Conservation (phyloP, 2,888 invertebrate genomes). For the Apodemia mormo region DNA sequence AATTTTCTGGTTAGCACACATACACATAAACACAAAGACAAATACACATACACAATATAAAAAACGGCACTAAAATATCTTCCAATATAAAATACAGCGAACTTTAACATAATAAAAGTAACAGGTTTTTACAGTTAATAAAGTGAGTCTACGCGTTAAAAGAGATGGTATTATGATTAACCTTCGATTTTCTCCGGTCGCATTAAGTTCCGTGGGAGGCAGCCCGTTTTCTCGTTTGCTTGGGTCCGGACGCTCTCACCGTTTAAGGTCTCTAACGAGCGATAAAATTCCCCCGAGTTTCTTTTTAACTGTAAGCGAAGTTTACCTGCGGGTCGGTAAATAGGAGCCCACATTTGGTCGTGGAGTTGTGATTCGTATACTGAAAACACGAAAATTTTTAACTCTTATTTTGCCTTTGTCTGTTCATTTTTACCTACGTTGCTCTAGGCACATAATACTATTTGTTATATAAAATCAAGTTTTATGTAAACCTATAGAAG, state of each 20-base stretch:
- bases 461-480: no score
- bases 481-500: no score
- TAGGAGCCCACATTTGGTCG: slow-evolving; percentile 71
- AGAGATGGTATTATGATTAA: slow-evolving; percentile 6
- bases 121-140: slow-evolving; percentile 16
- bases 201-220: slow-evolving; percentile 7
- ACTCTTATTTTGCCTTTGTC: no score
- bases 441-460: no score
- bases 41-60: no score
- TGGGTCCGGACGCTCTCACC: slow-evolving; percentile 9
- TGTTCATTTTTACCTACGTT: no score
- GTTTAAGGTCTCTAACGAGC: slow-evolving; percentile 73
- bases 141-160: background rate
- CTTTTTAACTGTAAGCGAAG: slow-evolving; percentile 73
- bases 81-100: no score
- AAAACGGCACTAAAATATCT: no score
- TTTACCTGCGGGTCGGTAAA: slow-evolving; percentile 78
- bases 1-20: no score
- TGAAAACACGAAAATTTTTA: slow-evolving; percentile 47
- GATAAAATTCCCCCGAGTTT: slow-evolving; percentile 71
- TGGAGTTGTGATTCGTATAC: slow-evolving; percentile 68
- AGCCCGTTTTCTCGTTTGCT: slow-evolving; percentile 3
- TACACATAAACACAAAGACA: no score
- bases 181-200: slow-evolving; percentile 20
- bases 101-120: slow-evolving; percentile 5